Base-by-base conservation (phyloP, 2,113 vertebrate species). In the Mirza zaza region DNA sequence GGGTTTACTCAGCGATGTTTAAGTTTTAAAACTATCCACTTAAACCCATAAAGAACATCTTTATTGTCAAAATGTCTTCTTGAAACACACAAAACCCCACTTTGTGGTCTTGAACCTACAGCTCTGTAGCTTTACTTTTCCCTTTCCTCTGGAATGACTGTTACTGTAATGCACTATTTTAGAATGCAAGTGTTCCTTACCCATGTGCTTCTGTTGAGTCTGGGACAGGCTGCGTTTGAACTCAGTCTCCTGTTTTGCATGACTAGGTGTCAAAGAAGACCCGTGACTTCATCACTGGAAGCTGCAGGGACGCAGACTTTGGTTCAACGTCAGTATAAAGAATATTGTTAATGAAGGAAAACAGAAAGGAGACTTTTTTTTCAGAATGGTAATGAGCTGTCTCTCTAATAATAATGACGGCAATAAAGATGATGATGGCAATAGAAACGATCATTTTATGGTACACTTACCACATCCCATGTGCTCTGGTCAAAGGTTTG, bases 11-110 rank as follows among this genome's bases (percentile, higher is more conserved):
- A 81, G 34, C 34, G 79, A 57, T 77, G 11, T 84, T 87, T 65
- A 75, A 39, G 11, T 90, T 93, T 92, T 87, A 80, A 87, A 77
- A 93, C 23, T 77, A 52, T n/a, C 32, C 5, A 93, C 25, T 83
- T 90, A 65, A 85, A 92, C 20, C 23, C 73, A 21, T 68, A 36
- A 89, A 77, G 29, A 92, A 86, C 1, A n/a, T 25, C 27, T 75
- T 93, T 84, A 81, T 70, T 76, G 52, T 76, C 50, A 88, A 94
- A 94, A 95, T 88, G 27, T 93, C 65, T 91, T 94, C 25, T 52
- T n/a, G 61, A 90, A 65, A 73, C 39, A 93, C 79, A 61, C 5
- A 11, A 68, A 65, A 92, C 42, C 34, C 15, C 3, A 23, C 13
- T 42, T 76, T 79, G 61, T 52, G 80, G 65, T 91, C 20, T 52